These are phyloP conservation scores for Platichthys stellatus DNA, from an alignment of 2,113 vertebrate species.

Conservation along the genomic window DNA sequence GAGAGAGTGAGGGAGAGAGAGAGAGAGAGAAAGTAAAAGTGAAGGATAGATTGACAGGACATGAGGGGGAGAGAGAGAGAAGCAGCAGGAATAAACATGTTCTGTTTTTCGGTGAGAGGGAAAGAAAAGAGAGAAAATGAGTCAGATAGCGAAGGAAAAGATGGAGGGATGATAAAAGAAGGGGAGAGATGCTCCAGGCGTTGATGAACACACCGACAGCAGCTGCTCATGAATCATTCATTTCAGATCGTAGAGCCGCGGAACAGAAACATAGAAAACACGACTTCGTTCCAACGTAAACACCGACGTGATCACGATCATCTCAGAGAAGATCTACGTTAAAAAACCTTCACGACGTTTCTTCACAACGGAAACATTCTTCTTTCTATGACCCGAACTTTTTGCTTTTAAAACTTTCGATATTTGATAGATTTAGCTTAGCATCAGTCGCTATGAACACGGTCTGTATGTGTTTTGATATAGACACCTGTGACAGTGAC, in stretches of 20 bases:
- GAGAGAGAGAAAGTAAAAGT: constrained; percentile 50
- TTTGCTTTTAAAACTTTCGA: too few relatives aligned
- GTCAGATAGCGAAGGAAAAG: neutral
- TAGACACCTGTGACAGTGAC: too few relatives aligned
- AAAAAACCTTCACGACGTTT: too few relatives aligned
- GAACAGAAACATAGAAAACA: neutral
- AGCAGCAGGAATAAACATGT: constrained; percentile 69
- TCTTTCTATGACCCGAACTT: too few relatives aligned
- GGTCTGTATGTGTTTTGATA: too few relatives aligned
- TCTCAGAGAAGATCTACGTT: too few relatives aligned
- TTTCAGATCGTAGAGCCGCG: constrained; percentile 6
- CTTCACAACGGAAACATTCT: too few relatives aligned
- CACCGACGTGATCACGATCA: neutral
- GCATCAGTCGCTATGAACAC: too few relatives aligned
- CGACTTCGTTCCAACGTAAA: neutral
- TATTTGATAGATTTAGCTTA: too few relatives aligned
- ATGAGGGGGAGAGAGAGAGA: constrained; percentile 14
- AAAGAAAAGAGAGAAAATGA: constrained; percentile 11
- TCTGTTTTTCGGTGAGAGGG: constrained; percentile 54
- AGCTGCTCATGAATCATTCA: constrained; percentile 60
- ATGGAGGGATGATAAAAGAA: neutral
- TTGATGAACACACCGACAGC: constrained; percentile 42
- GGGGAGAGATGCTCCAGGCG: constrained; percentile 46
- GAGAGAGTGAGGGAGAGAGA: neutral
- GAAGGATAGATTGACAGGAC: constrained; percentile 1